Evolutionary conservation across 1,140 invertebrate species (phyloP), one percentile per base, ranked within the genome.

Genomic region (Drosophila chauvacae): DNA sequence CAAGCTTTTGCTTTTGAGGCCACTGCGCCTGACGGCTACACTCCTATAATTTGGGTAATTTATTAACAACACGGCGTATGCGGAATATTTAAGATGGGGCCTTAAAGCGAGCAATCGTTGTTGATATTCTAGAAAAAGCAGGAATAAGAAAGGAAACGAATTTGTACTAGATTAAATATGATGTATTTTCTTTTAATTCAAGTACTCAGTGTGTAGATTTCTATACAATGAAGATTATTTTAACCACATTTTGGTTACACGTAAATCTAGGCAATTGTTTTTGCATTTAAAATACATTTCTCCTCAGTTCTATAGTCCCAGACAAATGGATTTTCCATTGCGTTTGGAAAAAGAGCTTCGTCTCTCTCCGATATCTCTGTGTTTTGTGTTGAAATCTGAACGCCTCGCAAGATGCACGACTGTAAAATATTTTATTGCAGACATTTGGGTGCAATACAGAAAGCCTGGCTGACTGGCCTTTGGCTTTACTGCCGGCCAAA

Each of bases 41-140:
- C 77, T 47, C 64, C 84, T 82, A 80, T 77, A 88, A 83, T 83
- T 83, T 77, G 48, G 65, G 57, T 77, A 84, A 88, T 84, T 83
- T 80, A 80, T 83, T 74, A 65, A 72, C 69, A 71, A 72, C 70
- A 59, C 53, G 72, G 62, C 61, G 65, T 77, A 88, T 75, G 42
- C 65, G 84, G 33, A 62, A 80, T 56, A 56, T 71, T 87, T 88
- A 56, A 77, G 71, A 48, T 50, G 48, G 14, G 4, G n/a, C 11
- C 35, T 57, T 59, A 37, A 30, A 59, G 55, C 11, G 16, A 14
- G 4, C 35, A 50, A 37, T 7, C 7, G 2, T 26, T 14, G 2
- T 16, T 4, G 30, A 33, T 63, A 33, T 33, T 30, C 11, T 18
- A 5, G 42, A 18, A 39, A 30, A 61, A 48, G 13, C 7, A 10